These are phyloP conservation scores for Solenodon paradoxus DNA, from an alignment of 2,113 vertebrate genomes.

Conservation along the genomic window DNA sequence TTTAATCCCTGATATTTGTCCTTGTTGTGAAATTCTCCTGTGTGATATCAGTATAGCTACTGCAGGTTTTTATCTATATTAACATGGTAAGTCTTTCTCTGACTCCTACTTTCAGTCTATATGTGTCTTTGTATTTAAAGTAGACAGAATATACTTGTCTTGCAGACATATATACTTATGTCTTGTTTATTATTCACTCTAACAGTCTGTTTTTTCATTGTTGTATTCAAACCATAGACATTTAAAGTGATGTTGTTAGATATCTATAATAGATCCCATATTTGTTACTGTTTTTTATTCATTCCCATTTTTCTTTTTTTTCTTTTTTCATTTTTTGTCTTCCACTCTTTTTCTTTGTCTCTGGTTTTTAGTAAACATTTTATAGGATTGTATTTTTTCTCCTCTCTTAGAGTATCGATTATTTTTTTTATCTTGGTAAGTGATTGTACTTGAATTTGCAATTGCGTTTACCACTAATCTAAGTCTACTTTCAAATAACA, in stretches of 20 bases:
- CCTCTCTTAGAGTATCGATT: neutral
- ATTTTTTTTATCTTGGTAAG: neutral
- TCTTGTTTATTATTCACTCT: neutral
- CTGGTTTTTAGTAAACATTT: neutral
- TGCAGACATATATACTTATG: neutral
- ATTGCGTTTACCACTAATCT: neutral
- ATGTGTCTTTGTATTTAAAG: conserved; percentile 1
- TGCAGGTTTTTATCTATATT: neutral
- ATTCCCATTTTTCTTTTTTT: too few relatives aligned
- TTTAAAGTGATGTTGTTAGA: neutral
- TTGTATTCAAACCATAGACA: neutral
- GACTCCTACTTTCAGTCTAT: neutral
- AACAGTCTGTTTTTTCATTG: neutral
- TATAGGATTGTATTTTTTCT: neutral
- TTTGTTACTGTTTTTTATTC: too few relatives aligned
- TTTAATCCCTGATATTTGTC: too few relatives aligned
- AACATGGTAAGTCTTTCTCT: neutral
- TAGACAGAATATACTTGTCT: too few relatives aligned
- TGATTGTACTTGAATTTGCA: neutral
- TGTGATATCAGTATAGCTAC: neutral
- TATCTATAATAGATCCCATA: neutral
- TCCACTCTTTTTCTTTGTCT: neutral
- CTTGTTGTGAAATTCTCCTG: too few relatives aligned
- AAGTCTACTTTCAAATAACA: too few relatives aligned
- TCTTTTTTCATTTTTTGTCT: too few relatives aligned